Conservation (phyloP, 1,140 invertebrate genomes). For the Aphelinus certus region DNA sequence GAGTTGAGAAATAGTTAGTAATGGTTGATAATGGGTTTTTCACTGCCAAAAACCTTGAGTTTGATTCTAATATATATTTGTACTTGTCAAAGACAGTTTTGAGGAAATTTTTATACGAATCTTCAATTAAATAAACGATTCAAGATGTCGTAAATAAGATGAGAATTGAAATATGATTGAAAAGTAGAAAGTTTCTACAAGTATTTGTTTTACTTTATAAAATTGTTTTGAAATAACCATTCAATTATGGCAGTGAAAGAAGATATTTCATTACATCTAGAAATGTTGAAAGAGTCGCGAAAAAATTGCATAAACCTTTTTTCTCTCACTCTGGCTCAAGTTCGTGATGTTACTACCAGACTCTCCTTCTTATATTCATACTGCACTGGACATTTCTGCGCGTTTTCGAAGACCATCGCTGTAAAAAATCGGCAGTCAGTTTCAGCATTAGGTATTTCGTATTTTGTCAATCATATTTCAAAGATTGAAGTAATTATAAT, state of each 20-base stretch:
- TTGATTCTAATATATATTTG: neutral
- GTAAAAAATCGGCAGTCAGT: neutral
- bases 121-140: too few species aligned
- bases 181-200: neutral
- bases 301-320: constrained; percentile 11
- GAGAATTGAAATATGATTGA: neutral
- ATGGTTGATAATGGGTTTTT: constrained; percentile 11
- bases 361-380: constrained; percentile 6
- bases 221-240: constrained; percentile 26
- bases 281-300: constrained; percentile 20
- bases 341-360: neutral
- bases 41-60: constrained; percentile 25
- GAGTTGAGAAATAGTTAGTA: constrained; percentile 4
- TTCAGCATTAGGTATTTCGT: too few species aligned
- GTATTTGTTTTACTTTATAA: constrained; percentile 2
- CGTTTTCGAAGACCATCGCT: constrained; percentile 28
- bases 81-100: neutral
- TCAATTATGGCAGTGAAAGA: constrained; percentile 38
- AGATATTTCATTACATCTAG: constrained; percentile 25
- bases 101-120: too few species aligned
- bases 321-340: neutral
- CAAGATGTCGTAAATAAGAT: too few species aligned
- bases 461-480: too few species aligned
- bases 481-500: too few species aligned
- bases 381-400: constrained; percentile 24